Percentiles rank a stretch among this genome's conserved stretches.
Conservation (phyloP, 2,888 invertebrate species). For the Teinopalpus imperialis region DNA sequence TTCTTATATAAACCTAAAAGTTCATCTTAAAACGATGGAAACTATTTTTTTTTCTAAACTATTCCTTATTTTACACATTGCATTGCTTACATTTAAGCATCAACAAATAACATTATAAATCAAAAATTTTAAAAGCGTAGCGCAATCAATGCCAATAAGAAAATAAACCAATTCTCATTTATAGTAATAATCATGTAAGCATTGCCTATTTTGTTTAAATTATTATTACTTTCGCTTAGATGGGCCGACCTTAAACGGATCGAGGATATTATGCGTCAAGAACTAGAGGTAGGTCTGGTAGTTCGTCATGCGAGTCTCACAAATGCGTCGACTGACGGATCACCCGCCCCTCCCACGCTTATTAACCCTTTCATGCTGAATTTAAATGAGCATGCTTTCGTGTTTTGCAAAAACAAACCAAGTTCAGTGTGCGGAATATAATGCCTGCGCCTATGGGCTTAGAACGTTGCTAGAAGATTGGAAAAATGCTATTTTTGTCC, state of each 20-base stretch:
- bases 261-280: constrained; percentile 1
- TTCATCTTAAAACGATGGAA: no score
- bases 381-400: constrained; percentile 78
- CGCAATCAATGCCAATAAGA: no score
- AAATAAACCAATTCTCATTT: no score
- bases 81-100: no score
- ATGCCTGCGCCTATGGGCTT: constrained; percentile 31
- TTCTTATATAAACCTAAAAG: no score
- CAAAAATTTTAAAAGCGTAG: no score
- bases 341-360: constrained; percentile 54
- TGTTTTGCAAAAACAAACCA: constrained; percentile 73
- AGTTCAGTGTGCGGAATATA: constrained; percentile 50
- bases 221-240: neutral
- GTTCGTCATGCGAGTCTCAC: constrained; percentile 51
- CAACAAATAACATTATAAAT: no score
- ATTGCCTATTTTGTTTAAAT: neutral
- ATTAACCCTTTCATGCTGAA: constrained; percentile 82
- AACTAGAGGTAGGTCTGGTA: constrained; percentile 27
- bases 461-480: constrained; percentile 1
- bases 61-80: no score
- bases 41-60: no score
- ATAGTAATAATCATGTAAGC: no score
- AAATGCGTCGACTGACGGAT: constrained; percentile 55
- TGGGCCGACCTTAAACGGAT: constrained; percentile 7
- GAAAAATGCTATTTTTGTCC: constrained; percentile 10